A percentile compares a stretch with the other conserved stretches of the same genome.
Conservation (phyloP, 2,888 invertebrate genomes). For the Galerucella nymphaeae region DNA sequence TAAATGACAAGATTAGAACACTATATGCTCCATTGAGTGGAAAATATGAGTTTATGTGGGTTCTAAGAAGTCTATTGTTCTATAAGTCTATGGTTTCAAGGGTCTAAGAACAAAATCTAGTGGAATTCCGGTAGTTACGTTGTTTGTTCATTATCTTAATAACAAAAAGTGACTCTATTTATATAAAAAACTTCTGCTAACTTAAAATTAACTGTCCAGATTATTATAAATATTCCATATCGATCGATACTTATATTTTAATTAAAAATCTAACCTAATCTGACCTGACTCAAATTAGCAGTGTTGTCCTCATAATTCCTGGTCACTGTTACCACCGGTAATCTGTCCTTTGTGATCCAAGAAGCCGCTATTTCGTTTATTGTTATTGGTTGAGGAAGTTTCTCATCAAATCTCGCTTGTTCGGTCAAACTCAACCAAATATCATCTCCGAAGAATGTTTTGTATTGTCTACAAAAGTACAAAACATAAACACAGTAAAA, state of each 20-base stretch:
- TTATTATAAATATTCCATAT: background rate
- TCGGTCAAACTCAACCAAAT: slow-evolving; percentile 81
- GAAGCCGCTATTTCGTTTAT: slow-evolving; percentile 80
- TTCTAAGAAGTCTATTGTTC: no score
- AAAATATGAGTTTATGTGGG: no score
- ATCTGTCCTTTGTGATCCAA: slow-evolving; percentile 85
- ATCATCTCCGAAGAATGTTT: slow-evolving; percentile 82
- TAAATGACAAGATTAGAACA: no score
- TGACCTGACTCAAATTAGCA: slow-evolving; percentile 74
- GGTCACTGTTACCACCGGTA: slow-evolving; percentile 79
- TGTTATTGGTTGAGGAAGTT: slow-evolving; percentile 69
- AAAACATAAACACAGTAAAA: slow-evolving; percentile 11
- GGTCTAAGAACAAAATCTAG: no score
- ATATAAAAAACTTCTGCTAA: no score
- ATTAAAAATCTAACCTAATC: slow-evolving; percentile 11
- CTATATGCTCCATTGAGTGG: no score
- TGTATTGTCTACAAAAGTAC: slow-evolving; percentile 69
- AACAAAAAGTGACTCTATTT: no score
- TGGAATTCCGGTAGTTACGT: no score
- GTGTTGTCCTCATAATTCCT: slow-evolving; percentile 75
- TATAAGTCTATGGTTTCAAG: no score
- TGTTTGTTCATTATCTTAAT: no score
- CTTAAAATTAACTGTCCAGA: background rate
- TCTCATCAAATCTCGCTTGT: slow-evolving; percentile 72
- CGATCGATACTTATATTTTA: background rate